Percentiles rank a stretch among this genome's conserved stretches.
phyloP scores from a whole-genome alignment of 2,797 vertebrate species.

The Halcyon chelicuti region DNA sequence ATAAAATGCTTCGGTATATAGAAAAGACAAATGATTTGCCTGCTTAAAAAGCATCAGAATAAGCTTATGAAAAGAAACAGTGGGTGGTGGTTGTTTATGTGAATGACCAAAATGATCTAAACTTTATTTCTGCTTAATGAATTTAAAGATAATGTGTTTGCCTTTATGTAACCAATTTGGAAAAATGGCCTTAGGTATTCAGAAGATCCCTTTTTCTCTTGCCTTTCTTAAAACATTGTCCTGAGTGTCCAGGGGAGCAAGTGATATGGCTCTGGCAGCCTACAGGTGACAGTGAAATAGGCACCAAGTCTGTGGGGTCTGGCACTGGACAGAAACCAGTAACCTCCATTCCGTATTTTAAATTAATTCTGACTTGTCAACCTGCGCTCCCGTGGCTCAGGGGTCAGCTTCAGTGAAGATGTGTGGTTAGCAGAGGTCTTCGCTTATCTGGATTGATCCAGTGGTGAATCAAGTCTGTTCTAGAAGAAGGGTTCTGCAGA shows the following conservation, averaged over 20 bases:
- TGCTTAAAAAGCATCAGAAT: background rate
- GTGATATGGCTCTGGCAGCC: background rate
- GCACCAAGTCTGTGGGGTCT: accelerated
- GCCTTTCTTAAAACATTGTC: background rate
- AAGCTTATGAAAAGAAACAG: background rate
- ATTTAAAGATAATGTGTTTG: background rate
- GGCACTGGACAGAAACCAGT: background rate
- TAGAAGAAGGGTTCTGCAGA: background rate
- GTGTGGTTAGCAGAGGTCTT: background rate
- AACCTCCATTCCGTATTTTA: background rate
- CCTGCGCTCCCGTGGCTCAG: background rate
- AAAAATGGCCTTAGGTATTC: background rate
- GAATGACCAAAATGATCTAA: background rate
- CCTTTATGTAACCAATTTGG: background rate
- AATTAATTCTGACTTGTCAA: background rate
- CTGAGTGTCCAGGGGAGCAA: background rate
- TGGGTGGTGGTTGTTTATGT: background rate
- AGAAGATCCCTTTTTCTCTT: background rate
- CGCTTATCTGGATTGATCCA: background rate
- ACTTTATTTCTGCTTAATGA: background rate
- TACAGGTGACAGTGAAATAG: background rate
- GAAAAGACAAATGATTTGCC: background rate
- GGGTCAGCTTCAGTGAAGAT: background rate
- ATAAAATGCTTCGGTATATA: background rate
- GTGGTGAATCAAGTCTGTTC: background rate